Evolutionary conservation across 2,888 invertebrate species (phyloP), one percentile per base, ranked within the genome.

Genomic region (Cynaeus angustus): DNA sequence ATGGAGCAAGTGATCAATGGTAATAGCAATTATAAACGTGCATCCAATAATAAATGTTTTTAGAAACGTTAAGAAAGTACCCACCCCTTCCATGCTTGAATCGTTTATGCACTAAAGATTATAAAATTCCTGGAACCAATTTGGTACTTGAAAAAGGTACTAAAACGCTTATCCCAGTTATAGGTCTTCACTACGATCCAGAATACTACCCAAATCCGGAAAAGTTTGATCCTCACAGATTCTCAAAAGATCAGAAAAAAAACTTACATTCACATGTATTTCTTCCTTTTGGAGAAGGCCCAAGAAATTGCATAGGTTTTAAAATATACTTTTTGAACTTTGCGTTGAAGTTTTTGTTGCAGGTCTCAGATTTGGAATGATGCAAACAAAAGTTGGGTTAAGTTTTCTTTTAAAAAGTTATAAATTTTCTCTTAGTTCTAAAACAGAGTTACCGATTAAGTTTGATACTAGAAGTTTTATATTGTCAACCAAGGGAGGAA

Each of bases 141-240:
- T 13, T 75, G 3, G 73, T 66, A 0, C 30, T 82, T 13, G 76
- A 80, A 66, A 77, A 78, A 48, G 75, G 74, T 1, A 74, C 74
- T 0, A 70, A 73, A 7, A 72, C 79, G 3, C 21, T 78, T 28
- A 74, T 82, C 26, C 73, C 78, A 1, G 75, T 75, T 59, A 62
- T 77, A 52, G 81, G 79, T 7, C 69, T 82, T 7, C 81, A 81
- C 7, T 67, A 75, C 41, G 80, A 81, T 71, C 76, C 78, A 10
- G 77, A 78, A 62, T 76, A 77, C 64, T 80, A 78, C 65, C 88
- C 89, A 0, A 86, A 91, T 6, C 92, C 92, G 0, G 86, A 89
- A 0, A 85, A 85, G 30, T 91, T 91, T 70, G 86, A 88, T 56
- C 91, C 91, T 0, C 89, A 90, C 14, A 85, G 91, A 72, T 91